Evolutionary conservation across 1,140 invertebrate species (phyloP).

Genomic region (Teleogryllus occipitalis): DNA sequence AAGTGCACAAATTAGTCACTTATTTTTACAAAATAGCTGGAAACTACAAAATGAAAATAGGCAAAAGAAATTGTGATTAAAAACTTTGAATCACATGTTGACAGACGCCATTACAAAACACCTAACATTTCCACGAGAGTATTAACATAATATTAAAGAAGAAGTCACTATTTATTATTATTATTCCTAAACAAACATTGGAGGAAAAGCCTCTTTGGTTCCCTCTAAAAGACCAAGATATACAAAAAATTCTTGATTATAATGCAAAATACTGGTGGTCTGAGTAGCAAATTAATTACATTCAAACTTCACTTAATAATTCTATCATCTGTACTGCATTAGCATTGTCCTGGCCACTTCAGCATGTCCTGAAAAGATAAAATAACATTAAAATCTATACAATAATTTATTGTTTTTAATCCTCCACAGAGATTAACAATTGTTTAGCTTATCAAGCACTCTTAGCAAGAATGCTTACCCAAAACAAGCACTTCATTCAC

Average conservation of each 20-base stretch:
- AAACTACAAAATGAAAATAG: no score
- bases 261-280: neutral
- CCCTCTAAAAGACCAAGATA: neutral
- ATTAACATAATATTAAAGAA: neutral
- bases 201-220: neutral
- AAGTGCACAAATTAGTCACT: no score
- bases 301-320: neutral
- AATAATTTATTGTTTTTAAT: neutral
- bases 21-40: no score
- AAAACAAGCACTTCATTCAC: no score
- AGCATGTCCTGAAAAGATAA: conserved; percentile 42
- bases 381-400: neutral
- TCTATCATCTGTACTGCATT: conserved; percentile 38
- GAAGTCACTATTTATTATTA: neutral
- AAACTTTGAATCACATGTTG: no score
- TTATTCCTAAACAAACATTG: no score
- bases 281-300: neutral
- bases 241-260: neutral
- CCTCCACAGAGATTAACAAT: neutral
- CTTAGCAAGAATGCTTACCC: neutral
- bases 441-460: neutral
- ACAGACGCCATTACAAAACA: no score
- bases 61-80: no score
- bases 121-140: neutral
- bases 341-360: conserved; percentile 45